A percentile compares a stretch with the other conserved stretches of the same genome.
These are phyloP conservation scores for Mormyrus lacerda DNA, from an alignment of 2,113 vertebrate species.

Conservation along the genomic window DNA sequence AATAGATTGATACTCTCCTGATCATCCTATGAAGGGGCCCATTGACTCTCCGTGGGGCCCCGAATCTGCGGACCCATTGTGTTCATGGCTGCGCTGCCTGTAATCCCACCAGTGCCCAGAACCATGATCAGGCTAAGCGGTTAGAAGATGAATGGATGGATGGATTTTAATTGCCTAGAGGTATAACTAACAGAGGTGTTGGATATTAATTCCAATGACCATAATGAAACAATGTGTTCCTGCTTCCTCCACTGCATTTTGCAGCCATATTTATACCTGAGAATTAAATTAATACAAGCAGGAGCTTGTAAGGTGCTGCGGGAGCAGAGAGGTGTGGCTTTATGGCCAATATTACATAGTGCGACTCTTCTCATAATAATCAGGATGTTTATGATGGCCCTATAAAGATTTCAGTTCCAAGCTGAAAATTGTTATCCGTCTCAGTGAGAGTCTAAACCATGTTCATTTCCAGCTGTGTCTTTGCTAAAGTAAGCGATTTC, in stretches of 20 bases:
- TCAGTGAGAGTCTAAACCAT: background rate
- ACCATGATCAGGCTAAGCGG: background rate
- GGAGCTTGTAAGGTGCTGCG: background rate
- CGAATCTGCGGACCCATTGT: background rate
- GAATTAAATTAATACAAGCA: background rate
- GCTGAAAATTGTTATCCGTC: background rate
- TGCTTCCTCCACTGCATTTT: background rate
- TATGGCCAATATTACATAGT: background rate
- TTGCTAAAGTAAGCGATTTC: conserved; percentile 18
- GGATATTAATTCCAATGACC: background rate
- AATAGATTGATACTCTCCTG: background rate
- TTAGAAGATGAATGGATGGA: background rate
- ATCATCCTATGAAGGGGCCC: background rate
- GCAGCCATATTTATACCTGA: background rate
- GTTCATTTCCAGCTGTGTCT: conserved; percentile 13
- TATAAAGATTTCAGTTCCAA: conserved; percentile 1
- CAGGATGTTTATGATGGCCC: background rate
- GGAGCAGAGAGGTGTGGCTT: background rate
- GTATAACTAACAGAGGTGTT: background rate
- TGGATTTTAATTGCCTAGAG: background rate
- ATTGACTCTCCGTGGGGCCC: background rate
- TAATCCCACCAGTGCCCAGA: background rate
- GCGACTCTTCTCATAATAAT: background rate
- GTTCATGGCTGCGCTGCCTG: background rate
- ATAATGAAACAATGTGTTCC: background rate